Evolutionary conservation across 2,113 vertebrate species (phyloP), one percentile per base, ranked within the genome.

Genomic region (Daubentonia madagascariensis): DNA sequence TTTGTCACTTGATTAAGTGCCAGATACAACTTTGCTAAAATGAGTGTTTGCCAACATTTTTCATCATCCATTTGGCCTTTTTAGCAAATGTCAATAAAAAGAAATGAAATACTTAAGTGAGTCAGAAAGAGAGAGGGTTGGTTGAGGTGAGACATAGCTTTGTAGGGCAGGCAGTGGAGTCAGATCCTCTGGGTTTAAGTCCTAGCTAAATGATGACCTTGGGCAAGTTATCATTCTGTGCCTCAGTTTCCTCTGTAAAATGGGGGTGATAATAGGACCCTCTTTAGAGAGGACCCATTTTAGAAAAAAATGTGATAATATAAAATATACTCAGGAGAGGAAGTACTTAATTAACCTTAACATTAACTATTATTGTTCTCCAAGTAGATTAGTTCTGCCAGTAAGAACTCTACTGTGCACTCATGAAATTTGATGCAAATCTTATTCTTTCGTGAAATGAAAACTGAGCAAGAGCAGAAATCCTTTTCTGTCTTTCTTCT

Each of bases 391-490:
- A 85, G 50, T 76, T 91, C 96, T 90, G 32, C 72, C 35, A 76
- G 28, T 78, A 87, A 70, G 85, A 72, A 59, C 48, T 85, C 12
- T 65, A 22, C 18, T n/a, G 45, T 30, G n/a, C 6, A 73, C 28
- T 61, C 14, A 35, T 17, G 54, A 54, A 67, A 85, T 85, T 57
- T 59, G 89, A 6, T 43, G n/a, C 45, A 52, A 40, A 23, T 81
- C 65, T 94, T 75, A 91, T 37, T 91, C 40, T 91, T 89, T 76
- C 79, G 78, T 63, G 59, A 95, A 75, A 50, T 73, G 37, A 88
- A 91, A 85, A 63, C 50, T 30, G 35, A 96, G 17, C 32, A 86
- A 59, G 20, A n/a, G 59, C 57, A 59, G 65, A 83, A 63, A 80
- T 35, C 9, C 32, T 76, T 12, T 45, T 68, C 6, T 54, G 30